A percentile compares a stretch with the other conserved stretches of the same genome.
These are phyloP conservation scores for Ostrea edulis DNA, from an alignment of 1,140 invertebrate genomes.

Conservation along the genomic window DNA sequence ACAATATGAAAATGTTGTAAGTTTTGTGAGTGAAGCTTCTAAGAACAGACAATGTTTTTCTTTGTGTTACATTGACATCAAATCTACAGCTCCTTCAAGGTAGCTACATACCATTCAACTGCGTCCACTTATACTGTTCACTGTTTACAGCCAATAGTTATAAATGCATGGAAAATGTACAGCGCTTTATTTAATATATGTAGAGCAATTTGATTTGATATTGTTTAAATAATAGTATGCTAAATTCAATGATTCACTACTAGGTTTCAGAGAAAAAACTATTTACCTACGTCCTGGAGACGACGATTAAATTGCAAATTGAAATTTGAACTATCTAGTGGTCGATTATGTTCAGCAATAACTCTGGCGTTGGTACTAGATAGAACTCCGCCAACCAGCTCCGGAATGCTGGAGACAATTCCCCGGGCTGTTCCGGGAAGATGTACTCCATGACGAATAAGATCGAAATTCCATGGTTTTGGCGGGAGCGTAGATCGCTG, in stretches of 20 bases:
- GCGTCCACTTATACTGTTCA: background rate
- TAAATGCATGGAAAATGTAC: background rate
- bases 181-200: background rate
- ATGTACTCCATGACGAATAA: background rate
- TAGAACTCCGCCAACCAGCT: background rate
- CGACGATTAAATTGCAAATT: constrained; percentile 28
- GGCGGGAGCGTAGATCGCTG: background rate
- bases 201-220: background rate
- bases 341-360: background rate
- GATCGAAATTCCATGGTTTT: background rate
- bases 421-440: background rate
- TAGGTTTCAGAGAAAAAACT: background rate
- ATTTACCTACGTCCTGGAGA: constrained; percentile 26
- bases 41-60: background rate
- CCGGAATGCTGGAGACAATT: constrained; percentile 1
- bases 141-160: background rate
- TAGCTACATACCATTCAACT: constrained; percentile 7
- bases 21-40: constrained; percentile 22
- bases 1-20: background rate
- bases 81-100: background rate
- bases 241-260: background rate
- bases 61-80: background rate
- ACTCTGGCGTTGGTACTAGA: constrained; percentile 29
- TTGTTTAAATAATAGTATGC: background rate
- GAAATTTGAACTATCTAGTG: constrained; percentile 15